A percentile compares a stretch with the other conserved stretches of the same genome.
Evolutionary conservation across 2,888 invertebrate genomes (phyloP).

Genomic region (Tenthredo mesomela): DNA sequence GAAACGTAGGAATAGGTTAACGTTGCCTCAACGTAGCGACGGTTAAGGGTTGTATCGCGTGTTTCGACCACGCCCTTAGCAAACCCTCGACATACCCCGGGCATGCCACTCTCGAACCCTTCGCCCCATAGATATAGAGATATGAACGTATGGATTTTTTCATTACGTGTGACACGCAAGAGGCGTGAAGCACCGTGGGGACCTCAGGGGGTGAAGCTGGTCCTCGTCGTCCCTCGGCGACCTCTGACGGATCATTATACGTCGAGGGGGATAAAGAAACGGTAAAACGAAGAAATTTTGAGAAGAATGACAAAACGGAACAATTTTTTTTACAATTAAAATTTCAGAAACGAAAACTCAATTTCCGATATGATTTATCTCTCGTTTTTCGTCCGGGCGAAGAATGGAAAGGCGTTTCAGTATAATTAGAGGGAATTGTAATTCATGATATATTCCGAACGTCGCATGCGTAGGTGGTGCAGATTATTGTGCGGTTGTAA

Average conservation of each 20-base stretch:
- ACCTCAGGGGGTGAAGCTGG: neutral
- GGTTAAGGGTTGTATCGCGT: slow-evolving; percentile 43
- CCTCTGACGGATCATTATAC: slow-evolving; percentile 19
- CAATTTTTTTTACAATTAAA: neutral
- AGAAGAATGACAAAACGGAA: neutral
- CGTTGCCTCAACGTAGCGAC: slow-evolving; percentile 16
- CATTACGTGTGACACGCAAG: slow-evolving; percentile 36
- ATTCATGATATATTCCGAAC: neutral
- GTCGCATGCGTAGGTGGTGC: neutral
- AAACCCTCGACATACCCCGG: slow-evolving; percentile 40
- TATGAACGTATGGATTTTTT: slow-evolving; percentile 43
- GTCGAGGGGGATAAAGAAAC: neutral
- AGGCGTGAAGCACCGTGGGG: slow-evolving; percentile 7
- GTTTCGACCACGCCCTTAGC: slow-evolving; percentile 42
- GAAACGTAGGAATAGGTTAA: slow-evolving; percentile 27
- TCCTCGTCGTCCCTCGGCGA: slow-evolving; percentile 14
- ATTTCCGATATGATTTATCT: neutral
- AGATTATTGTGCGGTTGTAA: slow-evolving; percentile 10
- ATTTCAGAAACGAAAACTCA: neutral
- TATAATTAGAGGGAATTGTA: neutral
- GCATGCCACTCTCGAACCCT: slow-evolving; percentile 16
- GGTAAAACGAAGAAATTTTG: neutral
- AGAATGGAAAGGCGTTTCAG: neutral
- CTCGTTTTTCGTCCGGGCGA: neutral
- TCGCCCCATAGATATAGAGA: slow-evolving; percentile 35